Conservation (phyloP, 2,888 invertebrate genomes). For the Ditylenchus weischeri region DNA sequence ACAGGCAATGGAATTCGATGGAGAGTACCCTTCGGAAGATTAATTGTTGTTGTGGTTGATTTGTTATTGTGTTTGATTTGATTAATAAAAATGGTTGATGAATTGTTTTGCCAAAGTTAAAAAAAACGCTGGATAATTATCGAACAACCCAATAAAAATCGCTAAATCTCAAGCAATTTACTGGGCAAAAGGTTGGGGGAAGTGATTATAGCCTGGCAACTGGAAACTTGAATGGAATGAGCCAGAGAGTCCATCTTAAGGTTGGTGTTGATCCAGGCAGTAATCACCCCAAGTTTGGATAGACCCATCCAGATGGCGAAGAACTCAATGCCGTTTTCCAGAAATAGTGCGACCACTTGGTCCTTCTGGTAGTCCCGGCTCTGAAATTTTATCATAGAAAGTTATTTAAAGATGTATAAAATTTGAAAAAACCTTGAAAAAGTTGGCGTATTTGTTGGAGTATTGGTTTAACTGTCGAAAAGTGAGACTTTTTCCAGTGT, state of each 20-base stretch:
- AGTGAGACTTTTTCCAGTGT: conserved; percentile 47
- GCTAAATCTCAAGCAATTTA: conserved; percentile 23
- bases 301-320: conserved; percentile 89
- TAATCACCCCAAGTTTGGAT: conserved; percentile 69
- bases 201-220: conserved; percentile 76
- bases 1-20: no score
- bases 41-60: no score
- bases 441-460: conserved; percentile 54
- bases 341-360: conserved; percentile 80
- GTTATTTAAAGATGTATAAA: neutral
- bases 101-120: no score
- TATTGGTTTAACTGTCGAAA: conserved; percentile 49
- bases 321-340: conserved; percentile 88
- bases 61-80: no score
- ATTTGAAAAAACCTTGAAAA: conserved; percentile 40
- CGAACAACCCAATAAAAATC: no score
- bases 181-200: conserved; percentile 44
- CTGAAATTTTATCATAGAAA: conserved; percentile 29
- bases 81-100: no score
- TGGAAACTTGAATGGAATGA: conserved; percentile 81
- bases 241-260: conserved; percentile 75
- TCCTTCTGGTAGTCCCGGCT: conserved; percentile 64
- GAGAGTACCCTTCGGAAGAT: no score
- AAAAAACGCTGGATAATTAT: no score
- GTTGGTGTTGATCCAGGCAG: conserved; percentile 90